Evolutionary conservation across 2,797 vertebrate species (phyloP).

Genomic region (Pseudomugil tenellus): DNA sequence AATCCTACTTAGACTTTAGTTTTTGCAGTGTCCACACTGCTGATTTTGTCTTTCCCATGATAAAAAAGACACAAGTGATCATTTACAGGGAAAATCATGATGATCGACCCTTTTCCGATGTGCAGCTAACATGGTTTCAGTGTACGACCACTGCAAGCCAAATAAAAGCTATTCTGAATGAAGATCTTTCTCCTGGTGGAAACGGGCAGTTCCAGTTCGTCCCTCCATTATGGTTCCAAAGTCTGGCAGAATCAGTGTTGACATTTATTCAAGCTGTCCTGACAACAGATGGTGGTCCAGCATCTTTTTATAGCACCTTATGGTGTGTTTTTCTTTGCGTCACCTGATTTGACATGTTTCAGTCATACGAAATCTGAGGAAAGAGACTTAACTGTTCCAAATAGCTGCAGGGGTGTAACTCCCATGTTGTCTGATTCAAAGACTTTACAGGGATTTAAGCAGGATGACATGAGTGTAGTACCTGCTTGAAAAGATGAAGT

Average conservation of each 20-base stretch:
- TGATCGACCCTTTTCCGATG: not conserved
- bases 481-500: not conserved
- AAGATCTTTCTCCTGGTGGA: not conserved
- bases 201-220: not conserved
- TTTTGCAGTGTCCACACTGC: too few species aligned
- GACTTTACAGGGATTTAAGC: not conserved
- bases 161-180: not conserved
- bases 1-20: too few species aligned
- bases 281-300: not conserved
- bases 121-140: not conserved
- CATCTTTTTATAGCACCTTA: not conserved
- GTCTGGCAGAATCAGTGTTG: not conserved
- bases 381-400: conserved; percentile 5
- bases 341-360: not conserved
- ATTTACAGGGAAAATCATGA: not conserved
- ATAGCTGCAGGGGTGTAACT: not conserved
- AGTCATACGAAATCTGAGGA: conserved; percentile 1
- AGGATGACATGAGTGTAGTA: not conserved
- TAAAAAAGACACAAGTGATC: not conserved
- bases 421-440: not conserved
- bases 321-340: not conserved
- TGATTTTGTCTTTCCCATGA: not conserved
- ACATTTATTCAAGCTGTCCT: not conserved
- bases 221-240: not conserved
- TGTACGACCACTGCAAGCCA: not conserved